phyloP scores from a whole-genome alignment of 1,140 invertebrate species.

The Dinoponera quadriceps region DNA sequence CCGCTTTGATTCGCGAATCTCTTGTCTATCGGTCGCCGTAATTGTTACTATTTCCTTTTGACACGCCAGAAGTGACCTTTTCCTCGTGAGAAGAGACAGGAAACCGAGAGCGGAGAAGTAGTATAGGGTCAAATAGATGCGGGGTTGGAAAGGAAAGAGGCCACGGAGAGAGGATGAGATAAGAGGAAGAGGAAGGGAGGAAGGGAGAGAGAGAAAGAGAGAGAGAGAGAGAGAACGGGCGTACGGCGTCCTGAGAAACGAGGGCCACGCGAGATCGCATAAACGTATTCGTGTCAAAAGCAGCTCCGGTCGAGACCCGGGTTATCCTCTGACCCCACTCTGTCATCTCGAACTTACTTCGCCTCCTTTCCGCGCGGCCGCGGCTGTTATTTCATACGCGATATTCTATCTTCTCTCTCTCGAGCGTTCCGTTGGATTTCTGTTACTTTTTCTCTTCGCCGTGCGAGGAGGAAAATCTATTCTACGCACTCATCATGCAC shows the following conservation, averaged over 20 bases:
- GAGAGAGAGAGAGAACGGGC: not conserved
- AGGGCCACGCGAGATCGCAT: constrained; percentile 78
- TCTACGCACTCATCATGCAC: constrained; percentile 60
- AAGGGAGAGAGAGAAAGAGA: not conserved
- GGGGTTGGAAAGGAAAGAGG: not conserved
- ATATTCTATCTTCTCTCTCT: constrained; percentile 43
- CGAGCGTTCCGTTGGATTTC: not conserved
- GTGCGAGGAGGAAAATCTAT: constrained; percentile 27
- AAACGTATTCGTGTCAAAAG: constrained; percentile 84
- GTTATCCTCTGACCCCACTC: constrained; percentile 84
- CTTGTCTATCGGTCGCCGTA: too few species aligned
- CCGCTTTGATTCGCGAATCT: too few species aligned
- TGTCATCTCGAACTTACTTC: constrained; percentile 82
- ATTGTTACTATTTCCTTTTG: too few species aligned
- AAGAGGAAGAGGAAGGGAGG: not conserved
- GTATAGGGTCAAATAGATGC: not conserved
- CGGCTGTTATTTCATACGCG: constrained; percentile 62
- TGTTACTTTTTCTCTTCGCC: not conserved
- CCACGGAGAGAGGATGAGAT: too few species aligned
- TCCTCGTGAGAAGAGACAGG: not conserved
- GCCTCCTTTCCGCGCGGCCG: constrained; percentile 59
- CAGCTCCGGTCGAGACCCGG: constrained; percentile 81
- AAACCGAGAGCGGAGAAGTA: constrained; percentile 16
- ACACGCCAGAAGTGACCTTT: too few species aligned
- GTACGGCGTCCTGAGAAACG: constrained; percentile 73